Percentiles rank a stretch among this genome's conserved stretches.
Conservation (phyloP, 1,140 invertebrate species). For the Cotesia chilonis region DNA sequence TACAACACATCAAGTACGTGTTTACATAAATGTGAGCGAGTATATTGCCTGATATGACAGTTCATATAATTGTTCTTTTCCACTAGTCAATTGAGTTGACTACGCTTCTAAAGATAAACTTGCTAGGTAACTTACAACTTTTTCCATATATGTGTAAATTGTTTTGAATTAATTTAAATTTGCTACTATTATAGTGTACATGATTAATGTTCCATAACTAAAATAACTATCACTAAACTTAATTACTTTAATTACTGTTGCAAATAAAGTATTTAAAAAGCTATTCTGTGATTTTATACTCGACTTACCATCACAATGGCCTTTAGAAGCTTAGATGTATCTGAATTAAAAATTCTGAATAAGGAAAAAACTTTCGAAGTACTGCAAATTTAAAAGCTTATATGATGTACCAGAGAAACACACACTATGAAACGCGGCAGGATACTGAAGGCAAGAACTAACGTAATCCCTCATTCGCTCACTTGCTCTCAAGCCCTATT, state of each 20-base stretch:
- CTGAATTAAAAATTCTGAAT: too few relatives aligned
- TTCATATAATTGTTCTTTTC: neutral
- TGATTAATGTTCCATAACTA: too few relatives aligned
- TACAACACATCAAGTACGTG: neutral
- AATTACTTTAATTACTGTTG: too few relatives aligned
- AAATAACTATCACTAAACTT: too few relatives aligned
- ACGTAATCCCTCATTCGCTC: constrained; percentile 20
- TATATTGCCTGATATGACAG: neutral
- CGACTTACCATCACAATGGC: too few relatives aligned
- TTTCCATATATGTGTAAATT: neutral
- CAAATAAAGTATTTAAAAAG: too few relatives aligned
- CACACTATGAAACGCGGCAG: constrained; percentile 24
- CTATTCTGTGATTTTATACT: too few relatives aligned
- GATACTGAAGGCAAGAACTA: constrained; percentile 28
- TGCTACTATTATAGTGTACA: too few relatives aligned
- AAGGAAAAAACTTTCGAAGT: too few relatives aligned
- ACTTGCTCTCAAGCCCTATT: constrained; percentile 12
- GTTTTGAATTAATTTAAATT: neutral
- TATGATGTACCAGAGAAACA: neutral
- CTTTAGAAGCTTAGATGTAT: too few relatives aligned
- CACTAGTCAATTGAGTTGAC: constrained; percentile 4
- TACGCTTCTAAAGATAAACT: neutral
- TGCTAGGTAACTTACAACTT: neutral
- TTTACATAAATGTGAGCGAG: neutral
- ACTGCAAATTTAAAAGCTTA: too few relatives aligned